Conservation (phyloP, 2,113 vertebrate species). For the Phalacrocorax pelagicus region DNA sequence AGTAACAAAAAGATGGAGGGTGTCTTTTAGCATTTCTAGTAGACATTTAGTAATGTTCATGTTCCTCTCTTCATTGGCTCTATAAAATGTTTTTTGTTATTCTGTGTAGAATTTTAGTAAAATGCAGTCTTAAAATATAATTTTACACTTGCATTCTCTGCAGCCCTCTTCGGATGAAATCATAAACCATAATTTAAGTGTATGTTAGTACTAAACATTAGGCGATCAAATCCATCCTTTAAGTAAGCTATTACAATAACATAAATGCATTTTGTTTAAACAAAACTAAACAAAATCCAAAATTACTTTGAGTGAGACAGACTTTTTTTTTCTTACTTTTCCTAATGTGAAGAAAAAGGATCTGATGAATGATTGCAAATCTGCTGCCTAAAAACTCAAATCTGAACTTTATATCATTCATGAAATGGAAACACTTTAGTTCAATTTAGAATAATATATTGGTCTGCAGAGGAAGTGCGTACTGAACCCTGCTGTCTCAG, state of each 20-base stretch:
- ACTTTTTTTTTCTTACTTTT: not conserved
- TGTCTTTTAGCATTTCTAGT: not conserved
- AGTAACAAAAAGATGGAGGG: not conserved
- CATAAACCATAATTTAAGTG: not conserved
- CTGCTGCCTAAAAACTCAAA: slow-evolving; percentile 55
- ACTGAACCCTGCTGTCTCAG: slow-evolving; percentile 71
- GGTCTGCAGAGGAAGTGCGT: slow-evolving; percentile 75
- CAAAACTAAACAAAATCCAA: not conserved
- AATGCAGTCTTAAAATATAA: not conserved
- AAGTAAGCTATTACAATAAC: not conserved
- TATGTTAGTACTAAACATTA: not conserved
- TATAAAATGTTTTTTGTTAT: not conserved
- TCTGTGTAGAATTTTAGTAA: not conserved
- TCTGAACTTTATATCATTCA: slow-evolving; percentile 66
- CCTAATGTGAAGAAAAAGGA: not conserved
- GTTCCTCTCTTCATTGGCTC: not conserved
- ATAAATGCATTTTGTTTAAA: not conserved
- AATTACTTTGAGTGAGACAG: not conserved
- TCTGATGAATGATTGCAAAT: not conserved
- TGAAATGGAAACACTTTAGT: slow-evolving; percentile 76
- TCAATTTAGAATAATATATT: slow-evolving; percentile 80
- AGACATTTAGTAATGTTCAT: not conserved
- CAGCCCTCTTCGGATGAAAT: not conserved
- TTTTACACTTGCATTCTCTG: not conserved
- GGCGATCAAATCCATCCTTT: not conserved